Percentiles rank a stretch among this genome's conserved stretches.
Conservation (phyloP, 2,113 vertebrate genomes). For the Pomatorhinus ruficollis region DNA sequence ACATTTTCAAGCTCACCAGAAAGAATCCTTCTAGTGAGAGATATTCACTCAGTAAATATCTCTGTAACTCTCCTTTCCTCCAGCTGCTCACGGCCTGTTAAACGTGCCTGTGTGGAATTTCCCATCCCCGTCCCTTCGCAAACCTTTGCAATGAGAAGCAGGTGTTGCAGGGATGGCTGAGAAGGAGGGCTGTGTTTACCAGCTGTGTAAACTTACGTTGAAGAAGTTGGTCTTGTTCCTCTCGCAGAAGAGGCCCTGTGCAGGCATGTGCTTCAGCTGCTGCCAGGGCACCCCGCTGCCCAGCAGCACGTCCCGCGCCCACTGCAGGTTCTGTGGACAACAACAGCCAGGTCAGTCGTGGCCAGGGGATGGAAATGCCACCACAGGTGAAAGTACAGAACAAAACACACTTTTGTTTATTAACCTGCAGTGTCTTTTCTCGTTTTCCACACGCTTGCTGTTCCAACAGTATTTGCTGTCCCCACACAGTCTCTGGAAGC, state of each 20-base stretch:
- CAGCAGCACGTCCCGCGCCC: conserved; percentile 99
- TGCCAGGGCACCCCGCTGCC: conserved; percentile 97
- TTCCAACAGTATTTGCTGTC: neutral
- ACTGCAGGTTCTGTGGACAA: conserved; percentile 93
- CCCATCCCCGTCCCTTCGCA: neutral
- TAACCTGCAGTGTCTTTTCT: neutral
- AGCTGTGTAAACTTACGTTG: conserved; percentile 88
- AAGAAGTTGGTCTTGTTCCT: conserved; percentile 99
- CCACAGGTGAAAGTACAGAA: neutral
- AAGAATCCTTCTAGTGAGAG: neutral
- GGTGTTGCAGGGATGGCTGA: neutral
- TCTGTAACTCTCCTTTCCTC: neutral
- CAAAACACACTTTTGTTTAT: neutral
- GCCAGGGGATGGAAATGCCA: neutral
- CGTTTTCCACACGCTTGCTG: neutral
- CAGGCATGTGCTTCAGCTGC: conserved; percentile 99
- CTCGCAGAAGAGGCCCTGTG: conserved; percentile 99
- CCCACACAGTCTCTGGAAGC: neutral
- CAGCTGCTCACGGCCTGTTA: neutral
- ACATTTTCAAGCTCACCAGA: neutral
- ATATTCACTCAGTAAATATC: neutral
- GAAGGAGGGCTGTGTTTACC: neutral
- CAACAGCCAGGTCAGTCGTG: conserved; percentile 44
- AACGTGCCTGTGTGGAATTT: neutral
- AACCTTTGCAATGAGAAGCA: neutral